phyloP scores from a whole-genome alignment of 1,140 invertebrate genomes.

The Tribolium castaneum region DNA sequence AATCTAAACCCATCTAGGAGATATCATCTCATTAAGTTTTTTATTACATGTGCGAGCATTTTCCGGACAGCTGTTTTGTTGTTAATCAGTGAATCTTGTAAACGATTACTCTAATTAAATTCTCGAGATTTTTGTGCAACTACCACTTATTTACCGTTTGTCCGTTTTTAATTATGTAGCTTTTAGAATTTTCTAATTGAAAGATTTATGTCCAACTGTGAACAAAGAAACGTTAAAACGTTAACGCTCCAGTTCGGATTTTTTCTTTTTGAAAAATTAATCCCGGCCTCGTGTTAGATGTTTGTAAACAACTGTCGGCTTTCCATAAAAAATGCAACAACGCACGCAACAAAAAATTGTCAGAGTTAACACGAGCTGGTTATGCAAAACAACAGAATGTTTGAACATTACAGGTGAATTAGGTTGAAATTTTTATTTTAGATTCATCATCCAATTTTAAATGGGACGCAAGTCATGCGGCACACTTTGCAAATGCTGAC shows the following conservation, averaged over 20 bases:
- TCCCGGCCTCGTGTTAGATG: background rate
- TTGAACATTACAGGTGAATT: background rate
- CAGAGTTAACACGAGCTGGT: background rate
- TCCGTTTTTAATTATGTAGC: too few relatives aligned
- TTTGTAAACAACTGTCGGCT: background rate
- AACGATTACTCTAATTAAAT: background rate
- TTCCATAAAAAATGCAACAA: background rate
- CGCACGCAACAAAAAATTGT: background rate
- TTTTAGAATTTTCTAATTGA: too few relatives aligned
- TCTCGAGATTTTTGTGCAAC: background rate
- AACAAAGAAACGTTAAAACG: too few relatives aligned
- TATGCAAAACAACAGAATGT: background rate
- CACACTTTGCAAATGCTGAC: background rate
- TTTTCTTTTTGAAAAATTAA: background rate
- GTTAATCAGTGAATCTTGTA: background rate
- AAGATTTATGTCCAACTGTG: too few relatives aligned
- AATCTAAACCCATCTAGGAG: background rate
- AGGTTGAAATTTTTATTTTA: background rate
- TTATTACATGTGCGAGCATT: background rate
- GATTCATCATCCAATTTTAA: background rate
- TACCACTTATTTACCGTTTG: background rate
- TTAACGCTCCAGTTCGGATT: background rate
- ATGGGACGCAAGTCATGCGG: background rate
- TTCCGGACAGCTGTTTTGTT: background rate
- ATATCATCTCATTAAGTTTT: background rate